A percentile compares a stretch with the other conserved stretches of the same genome.
These are phyloP conservation scores for Prunella fulvescens DNA, from an alignment of 2,113 vertebrate genomes.

Conservation along the genomic window DNA sequence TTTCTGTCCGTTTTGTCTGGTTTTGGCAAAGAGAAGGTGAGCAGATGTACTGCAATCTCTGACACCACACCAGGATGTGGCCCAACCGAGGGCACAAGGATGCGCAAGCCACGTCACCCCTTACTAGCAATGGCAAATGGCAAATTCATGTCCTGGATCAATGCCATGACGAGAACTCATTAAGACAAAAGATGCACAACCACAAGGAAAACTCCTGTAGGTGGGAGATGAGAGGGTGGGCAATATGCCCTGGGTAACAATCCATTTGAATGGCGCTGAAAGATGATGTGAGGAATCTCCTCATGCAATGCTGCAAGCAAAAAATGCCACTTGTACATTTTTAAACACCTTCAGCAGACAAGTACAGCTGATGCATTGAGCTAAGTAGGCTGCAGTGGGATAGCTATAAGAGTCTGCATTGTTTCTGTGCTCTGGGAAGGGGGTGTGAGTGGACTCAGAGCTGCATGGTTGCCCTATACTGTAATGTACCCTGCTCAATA, in stretches of 20 bases:
- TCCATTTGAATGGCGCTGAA: accelerated
- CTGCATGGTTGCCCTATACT: conserved; percentile 42
- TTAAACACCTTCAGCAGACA: background rate
- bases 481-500: conserved; percentile 38
- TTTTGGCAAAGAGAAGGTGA: background rate
- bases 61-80: accelerated
- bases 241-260: background rate
- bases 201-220: background rate
- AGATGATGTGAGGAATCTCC: background rate
- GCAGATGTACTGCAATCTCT: background rate
- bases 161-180: background rate
- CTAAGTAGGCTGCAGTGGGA: background rate
- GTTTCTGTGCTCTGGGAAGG: background rate
- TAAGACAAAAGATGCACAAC: background rate
- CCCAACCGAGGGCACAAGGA: background rate
- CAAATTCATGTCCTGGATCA: background rate
- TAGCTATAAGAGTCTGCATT: conserved; percentile 1
- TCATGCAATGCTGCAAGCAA: background rate
- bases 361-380: conserved; percentile 27
- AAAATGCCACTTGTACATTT: conserved; percentile 12
- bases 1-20: accelerated
- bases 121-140: background rate
- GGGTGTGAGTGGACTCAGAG: background rate
- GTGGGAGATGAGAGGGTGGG: background rate
- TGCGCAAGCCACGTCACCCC: background rate